phyloP scores from a whole-genome alignment of 2,797 vertebrate genomes.

The Sebastes cheni region DNA sequence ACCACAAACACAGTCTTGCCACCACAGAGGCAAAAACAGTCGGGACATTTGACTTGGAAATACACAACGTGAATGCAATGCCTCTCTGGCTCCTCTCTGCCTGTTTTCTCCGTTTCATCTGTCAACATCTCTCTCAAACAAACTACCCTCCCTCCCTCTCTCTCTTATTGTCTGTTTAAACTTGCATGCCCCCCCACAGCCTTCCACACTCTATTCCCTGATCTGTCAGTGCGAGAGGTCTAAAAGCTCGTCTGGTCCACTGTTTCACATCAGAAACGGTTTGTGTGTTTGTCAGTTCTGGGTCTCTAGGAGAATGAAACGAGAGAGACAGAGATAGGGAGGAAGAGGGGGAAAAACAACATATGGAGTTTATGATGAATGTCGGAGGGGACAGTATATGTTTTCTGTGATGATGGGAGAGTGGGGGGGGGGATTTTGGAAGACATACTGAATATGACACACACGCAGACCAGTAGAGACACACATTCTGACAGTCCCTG shows the following conservation, averaged over 20 bases:
- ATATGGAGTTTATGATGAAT: conserved; percentile 75
- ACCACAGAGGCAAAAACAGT: conserved; percentile 32
- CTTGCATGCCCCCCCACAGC: conserved; percentile 74
- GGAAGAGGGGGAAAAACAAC: conserved; percentile 46
- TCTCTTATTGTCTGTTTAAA: conserved; percentile 83
- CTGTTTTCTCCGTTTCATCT: conserved; percentile 61
- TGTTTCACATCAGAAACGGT: conserved; percentile 84
- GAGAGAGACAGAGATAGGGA: conserved; percentile 43
- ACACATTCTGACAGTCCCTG: conserved; percentile 65
- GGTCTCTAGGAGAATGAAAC: conserved; percentile 66
- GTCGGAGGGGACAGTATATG: conserved; percentile 68
- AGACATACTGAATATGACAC: conserved; percentile 41
- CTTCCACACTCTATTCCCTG: conserved; percentile 74
- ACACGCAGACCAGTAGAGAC: conserved; percentile 12
- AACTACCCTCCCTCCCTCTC: conserved; percentile 43
- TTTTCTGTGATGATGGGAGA: conserved; percentile 66
- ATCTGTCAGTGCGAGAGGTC: conserved; percentile 79
- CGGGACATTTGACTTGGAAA: conserved; percentile 65
- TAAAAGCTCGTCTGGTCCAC: conserved; percentile 82
- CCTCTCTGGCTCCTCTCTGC: conserved; percentile 48
- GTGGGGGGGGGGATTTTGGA: conserved; percentile 33
- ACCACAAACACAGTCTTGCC: conserved; percentile 43
- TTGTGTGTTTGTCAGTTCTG: conserved; percentile 82
- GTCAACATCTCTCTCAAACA: conserved; percentile 73
- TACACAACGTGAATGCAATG: conserved; percentile 70